phyloP scores from a whole-genome alignment of 1,140 invertebrate genomes.

The Steinernema khuongi region DNA sequence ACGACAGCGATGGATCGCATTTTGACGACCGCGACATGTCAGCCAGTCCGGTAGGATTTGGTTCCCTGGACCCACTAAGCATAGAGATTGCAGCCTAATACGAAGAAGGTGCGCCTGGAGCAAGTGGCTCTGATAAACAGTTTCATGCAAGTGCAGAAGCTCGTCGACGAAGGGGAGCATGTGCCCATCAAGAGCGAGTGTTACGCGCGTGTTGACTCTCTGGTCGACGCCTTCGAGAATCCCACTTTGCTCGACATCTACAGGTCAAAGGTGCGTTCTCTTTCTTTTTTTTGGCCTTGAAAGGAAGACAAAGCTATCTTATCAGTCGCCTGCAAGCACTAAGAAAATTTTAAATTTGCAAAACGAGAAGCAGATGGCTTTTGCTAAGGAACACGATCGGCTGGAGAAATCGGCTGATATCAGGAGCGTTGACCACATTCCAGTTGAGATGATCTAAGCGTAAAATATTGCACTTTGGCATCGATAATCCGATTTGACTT shows the following conservation, averaged over 20 bases:
- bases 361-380: constrained; percentile 29
- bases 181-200: not conserved
- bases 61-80: not conserved
- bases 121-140: not conserved
- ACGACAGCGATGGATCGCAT: constrained; percentile 8
- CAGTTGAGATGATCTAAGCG: constrained; percentile 13
- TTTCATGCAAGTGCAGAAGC: not conserved
- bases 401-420: constrained; percentile 23
- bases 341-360: constrained; percentile 18
- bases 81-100: not conserved
- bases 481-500: not conserved
- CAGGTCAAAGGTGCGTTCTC: not conserved
- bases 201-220: not conserved
- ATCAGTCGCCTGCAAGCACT: too few relatives aligned
- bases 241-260: constrained; percentile 1
- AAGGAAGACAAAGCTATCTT: not conserved
- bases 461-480: not conserved
- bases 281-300: not conserved
- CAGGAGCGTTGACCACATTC: constrained; percentile 18
- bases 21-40: constrained; percentile 25
- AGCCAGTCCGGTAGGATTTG: not conserved
- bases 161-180: not conserved
- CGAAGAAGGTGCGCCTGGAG: constrained; percentile 17
- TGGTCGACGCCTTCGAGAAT: constrained; percentile 4
- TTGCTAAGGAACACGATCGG: too few relatives aligned